These are phyloP conservation scores for Plagiodera versicolora DNA, from an alignment of 2,888 invertebrate genomes.

Conservation along the genomic window DNA sequence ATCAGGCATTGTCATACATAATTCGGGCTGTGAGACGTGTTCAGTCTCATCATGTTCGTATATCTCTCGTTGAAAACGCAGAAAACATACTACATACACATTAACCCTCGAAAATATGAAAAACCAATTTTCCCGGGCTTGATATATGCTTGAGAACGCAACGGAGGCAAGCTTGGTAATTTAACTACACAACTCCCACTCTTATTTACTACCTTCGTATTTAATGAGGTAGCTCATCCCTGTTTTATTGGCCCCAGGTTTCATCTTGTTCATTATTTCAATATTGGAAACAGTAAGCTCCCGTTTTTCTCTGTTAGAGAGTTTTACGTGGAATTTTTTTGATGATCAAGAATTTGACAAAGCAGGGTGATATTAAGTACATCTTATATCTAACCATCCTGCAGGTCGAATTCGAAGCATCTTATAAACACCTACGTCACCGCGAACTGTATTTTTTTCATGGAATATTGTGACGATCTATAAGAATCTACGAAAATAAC, in stretches of 20 bases:
- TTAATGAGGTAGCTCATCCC: constrained; percentile 24
- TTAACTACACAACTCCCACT: constrained; percentile 25
- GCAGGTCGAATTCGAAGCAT: too few relatives aligned
- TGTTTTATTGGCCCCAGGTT: constrained; percentile 24
- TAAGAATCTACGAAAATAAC: too few relatives aligned
- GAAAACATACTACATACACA: constrained; percentile 17
- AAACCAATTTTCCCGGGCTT: constrained; percentile 24
- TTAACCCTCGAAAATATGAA: constrained; percentile 23
- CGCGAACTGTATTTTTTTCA: too few relatives aligned
- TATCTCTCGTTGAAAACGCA: constrained; percentile 17
- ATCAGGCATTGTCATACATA: not conserved
- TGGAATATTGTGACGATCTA: too few relatives aligned
- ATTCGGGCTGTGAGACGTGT: not conserved
- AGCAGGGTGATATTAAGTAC: too few relatives aligned
- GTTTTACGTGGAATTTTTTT: not conserved
- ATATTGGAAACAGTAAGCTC: constrained; percentile 14
- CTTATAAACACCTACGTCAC: too few relatives aligned
- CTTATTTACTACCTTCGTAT: constrained; percentile 21
- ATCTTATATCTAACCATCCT: too few relatives aligned
- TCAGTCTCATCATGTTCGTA: constrained; percentile 11
- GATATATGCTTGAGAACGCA: constrained; percentile 23
- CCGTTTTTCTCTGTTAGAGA: not conserved
- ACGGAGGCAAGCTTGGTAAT: constrained; percentile 26
- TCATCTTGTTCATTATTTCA: constrained; percentile 22
- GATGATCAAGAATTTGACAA: too few relatives aligned